phyloP scores from a whole-genome alignment of 2,797 vertebrate genomes.

The Tapirus indicus region DNA sequence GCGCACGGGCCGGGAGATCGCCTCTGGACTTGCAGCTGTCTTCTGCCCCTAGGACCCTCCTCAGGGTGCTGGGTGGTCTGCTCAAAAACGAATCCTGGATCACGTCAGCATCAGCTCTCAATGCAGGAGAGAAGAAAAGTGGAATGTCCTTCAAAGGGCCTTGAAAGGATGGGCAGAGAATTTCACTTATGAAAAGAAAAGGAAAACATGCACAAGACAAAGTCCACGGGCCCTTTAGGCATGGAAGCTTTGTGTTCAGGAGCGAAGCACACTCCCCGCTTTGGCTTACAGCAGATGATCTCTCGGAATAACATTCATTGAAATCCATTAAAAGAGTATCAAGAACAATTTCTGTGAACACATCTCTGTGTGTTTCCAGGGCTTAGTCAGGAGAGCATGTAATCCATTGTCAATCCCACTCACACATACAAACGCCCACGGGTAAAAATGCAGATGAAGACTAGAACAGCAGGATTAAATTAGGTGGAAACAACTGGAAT shows the following conservation, averaged over 20 bases:
- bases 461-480: not conserved
- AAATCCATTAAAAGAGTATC: not conserved
- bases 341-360: not conserved
- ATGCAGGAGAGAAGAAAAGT: not conserved
- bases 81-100: not conserved
- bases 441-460: not conserved
- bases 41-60: not conserved
- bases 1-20: no score
- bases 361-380: not conserved
- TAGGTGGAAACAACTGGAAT: not conserved
- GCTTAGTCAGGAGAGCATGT: not conserved
- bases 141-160: not conserved
- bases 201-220: not conserved
- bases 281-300: not conserved
- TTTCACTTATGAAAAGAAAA: not conserved
- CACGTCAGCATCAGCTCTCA: no score
- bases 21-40: not conserved
- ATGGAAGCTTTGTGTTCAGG: accelerated
- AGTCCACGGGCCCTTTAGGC: not conserved
- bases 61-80: accelerated
- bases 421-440: not conserved
- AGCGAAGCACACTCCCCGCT: accelerated
- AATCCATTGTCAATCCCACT: not conserved
- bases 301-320: not conserved
- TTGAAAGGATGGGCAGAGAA: not conserved